A percentile compares a stretch with the other conserved stretches of the same genome.
These are phyloP conservation scores for Penaeus indicus DNA, from an alignment of 1,140 invertebrate species.

Conservation along the genomic window DNA sequence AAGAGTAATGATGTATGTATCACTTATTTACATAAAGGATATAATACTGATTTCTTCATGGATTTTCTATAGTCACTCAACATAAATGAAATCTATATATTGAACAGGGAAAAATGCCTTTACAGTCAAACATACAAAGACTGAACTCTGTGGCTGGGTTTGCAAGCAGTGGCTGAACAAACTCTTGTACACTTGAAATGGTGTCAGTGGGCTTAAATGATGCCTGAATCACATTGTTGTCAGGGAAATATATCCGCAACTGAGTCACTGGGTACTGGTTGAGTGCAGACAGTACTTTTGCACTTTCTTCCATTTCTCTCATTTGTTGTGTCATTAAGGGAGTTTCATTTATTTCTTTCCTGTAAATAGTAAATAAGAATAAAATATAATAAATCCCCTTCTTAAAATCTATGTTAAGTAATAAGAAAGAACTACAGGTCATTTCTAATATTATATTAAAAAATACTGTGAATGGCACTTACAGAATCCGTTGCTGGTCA, in stretches of 20 bases:
- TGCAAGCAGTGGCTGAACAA: slow-evolving; percentile 35
- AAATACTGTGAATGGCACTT: not conserved
- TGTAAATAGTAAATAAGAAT: not conserved
- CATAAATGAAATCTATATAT: too few species aligned
- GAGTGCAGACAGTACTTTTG: slow-evolving; percentile 41
- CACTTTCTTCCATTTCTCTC: slow-evolving; percentile 51
- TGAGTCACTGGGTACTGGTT: slow-evolving; percentile 53
- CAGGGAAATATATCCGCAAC: slow-evolving; percentile 51
- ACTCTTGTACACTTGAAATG: slow-evolving; percentile 24
- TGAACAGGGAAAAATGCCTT: too few species aligned
- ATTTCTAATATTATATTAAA: not conserved
- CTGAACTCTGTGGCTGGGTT: slow-evolving; percentile 36
- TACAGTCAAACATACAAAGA: slow-evolving; percentile 42
- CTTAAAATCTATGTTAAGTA: not conserved
- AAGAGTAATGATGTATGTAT: too few species aligned
- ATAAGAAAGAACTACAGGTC: not conserved
- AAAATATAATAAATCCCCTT: not conserved
- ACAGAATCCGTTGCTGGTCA: slow-evolving; percentile 42
- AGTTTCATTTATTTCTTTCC: slow-evolving; percentile 31
- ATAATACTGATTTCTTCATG: too few species aligned
- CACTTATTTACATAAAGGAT: too few species aligned
- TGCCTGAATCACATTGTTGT: slow-evolving; percentile 54
- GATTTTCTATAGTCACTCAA: too few species aligned
- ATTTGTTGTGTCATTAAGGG: slow-evolving; percentile 49
- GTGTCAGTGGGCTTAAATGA: slow-evolving; percentile 49